A percentile compares a stretch with the other conserved stretches of the same genome.
These are phyloP conservation scores for Otus sunia DNA, from an alignment of 2,113 vertebrate species.

Conservation along the genomic window DNA sequence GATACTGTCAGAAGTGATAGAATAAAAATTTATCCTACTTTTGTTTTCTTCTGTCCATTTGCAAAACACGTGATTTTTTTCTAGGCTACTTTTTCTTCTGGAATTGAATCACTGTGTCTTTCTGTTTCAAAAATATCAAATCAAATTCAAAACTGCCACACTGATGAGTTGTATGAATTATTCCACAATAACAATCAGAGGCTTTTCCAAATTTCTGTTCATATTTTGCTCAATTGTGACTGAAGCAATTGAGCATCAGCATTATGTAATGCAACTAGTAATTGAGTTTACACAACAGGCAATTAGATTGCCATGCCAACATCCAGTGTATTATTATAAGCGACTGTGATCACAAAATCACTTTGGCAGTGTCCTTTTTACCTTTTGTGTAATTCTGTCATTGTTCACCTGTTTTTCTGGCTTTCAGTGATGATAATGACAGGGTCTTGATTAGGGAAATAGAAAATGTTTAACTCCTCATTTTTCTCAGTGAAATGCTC, in stretches of 20 bases:
- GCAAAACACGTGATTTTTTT: neutral
- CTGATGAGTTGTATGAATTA: neutral
- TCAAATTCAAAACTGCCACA: neutral
- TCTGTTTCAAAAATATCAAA: neutral
- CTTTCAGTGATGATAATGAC: constrained; percentile 35
- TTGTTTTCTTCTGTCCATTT: neutral
- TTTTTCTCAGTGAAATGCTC: constrained; percentile 60
- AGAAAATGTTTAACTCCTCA: constrained; percentile 49
- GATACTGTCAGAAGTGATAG: neutral
- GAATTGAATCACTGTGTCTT: neutral
- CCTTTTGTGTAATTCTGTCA: neutral
- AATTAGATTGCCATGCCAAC: neutral
- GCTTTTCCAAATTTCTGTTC: neutral
- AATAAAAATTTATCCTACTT: neutral
- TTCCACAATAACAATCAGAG: neutral
- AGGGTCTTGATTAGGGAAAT: constrained; percentile 61
- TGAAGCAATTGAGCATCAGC: neutral
- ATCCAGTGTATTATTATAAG: neutral
- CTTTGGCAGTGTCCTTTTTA: neutral
- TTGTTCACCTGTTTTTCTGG: constrained; percentile 19
- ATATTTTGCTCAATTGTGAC: neutral
- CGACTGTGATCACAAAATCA: neutral
- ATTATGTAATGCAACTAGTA: neutral
- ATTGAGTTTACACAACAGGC: neutral
- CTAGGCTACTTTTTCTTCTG: neutral